Base-by-base conservation (phyloP, 2,113 vertebrate species). In the Physeter macrocephalus region DNA sequence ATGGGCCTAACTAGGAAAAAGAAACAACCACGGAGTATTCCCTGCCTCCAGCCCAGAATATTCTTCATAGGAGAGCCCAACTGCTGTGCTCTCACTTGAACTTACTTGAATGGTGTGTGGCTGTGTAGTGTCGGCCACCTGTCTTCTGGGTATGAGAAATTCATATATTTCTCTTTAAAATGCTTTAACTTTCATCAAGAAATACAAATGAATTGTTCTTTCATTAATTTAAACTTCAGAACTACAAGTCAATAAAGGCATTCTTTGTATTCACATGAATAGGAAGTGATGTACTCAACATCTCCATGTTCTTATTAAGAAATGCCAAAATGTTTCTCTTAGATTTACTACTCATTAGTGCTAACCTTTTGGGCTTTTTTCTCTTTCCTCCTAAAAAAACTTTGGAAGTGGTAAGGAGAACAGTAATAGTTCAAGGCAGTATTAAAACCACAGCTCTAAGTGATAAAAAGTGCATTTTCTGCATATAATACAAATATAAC, bases 401-500 rank as follows among this genome's bases (percentile, higher is more conserved):
- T 98, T 98, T 98, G 98, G 98, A 98, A 98, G 98, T 98, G 97
- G 95, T 95, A 98, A 97, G 97, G 96, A 98, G 98, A 98, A 98
- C 61, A 98, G 95, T 96, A 98, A 96, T 97, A 98, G 96, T 97
- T 98, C 98, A 99, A 99, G 98, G 98, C 98, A 98, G 98, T 98
- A 98, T 98, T 98, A 98, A 98, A 99, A 52, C 96, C 98, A 98
- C 98, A 98, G 97, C 96, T 98, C 81, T 98, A 98, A 97, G 97
- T 98, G 97, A 98, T 98, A 97, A 97, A 99, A 98, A 99, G 98
- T 98, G 98, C 98, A 98, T 99, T 98, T 99, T 98, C 98, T 96
- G 98, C 97, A 98, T 98, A 98, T 98, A 99, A 98, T 98, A 99
- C 98, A 98, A 98, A 98, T 98, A 98, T 97, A 98, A 98, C 97